Base-by-base conservation (phyloP, 2,113 vertebrate genomes). In the Chionodraco myersi region DNA sequence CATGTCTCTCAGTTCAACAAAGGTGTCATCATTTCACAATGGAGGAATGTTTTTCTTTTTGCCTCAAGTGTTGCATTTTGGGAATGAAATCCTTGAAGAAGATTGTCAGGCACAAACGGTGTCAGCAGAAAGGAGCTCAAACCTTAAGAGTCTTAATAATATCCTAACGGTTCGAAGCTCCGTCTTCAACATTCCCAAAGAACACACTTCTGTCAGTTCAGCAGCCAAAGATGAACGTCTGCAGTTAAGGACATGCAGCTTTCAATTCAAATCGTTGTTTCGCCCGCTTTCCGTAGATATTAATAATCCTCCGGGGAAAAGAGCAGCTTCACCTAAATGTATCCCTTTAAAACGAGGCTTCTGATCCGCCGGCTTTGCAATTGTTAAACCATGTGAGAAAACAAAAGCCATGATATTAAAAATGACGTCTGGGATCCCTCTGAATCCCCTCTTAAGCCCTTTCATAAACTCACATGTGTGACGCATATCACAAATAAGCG, bases 371-470 rank as follows among this genome's bases (percentile, higher is more conserved):
- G 14, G 57, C 5, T 60, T 71, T 65, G 41, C 62, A 57, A 45
- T 34, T 61, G 52, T 83, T 44, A 45, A 83, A 83, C 73, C 23
- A 23, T 44, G 15, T 18, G 79, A 75, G 21, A 9, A 84, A 75
- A 68, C 58, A 71, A 79, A 70, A 79, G 65, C 52, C 6, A 7
- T 51, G 59, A 51, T 34, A 49, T 82, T 44, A 45, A 30, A 49
- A 36, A 59, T 45, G 59, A 80, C 52, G 13, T 54, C 75, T 54
- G 0, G 1, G 49, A 52, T 58, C 59, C 68, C 72, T 64, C 75
- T 60, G 65, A 77, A 82, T 84, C 75, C 60, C 36, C 81, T 77
- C 71, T 80, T 84, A 88, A 84, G 68, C 78, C 57, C 18, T 67
- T 80, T 79, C 66, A 70, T 75, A 70, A n/a, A 84, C 68, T 52